Base-by-base conservation (phyloP, 53 echinoderm and acorn worm genomes). In the Luidia sarsii region DNA sequence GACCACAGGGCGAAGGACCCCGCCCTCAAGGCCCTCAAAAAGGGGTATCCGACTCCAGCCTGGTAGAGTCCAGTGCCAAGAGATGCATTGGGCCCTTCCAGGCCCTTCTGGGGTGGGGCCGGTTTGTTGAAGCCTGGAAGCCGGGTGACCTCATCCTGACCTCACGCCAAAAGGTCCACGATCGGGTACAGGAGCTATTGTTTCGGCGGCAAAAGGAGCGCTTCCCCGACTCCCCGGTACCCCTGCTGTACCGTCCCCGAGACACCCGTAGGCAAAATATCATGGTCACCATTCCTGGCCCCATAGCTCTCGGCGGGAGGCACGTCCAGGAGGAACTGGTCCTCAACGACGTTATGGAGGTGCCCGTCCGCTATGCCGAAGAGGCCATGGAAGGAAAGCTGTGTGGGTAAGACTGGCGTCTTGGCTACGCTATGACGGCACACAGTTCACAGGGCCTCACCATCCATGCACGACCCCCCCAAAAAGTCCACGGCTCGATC, bases 141-240 rank as follows among this genome's bases (percentile, higher is more conserved):
- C 68, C 68, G 22, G 68, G 68, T 28, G 68, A 67, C 68, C 68
- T 67, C 48, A 38, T 67, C 68, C 39, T 67, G 68, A 67, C 22
- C 19, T 37, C 0, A 3, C 1, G 43, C 15, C 48, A 46, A 18
- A 67, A 67, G 24, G 68, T 67, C 6, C 48, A n/a, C 48, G 1
- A 41, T 43, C 39, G 48, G n/a, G 68, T 43, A 41, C 68, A 67
- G 68, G 68, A 46, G 39, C 18, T 63, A 4, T 18, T 63, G 18
- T 63, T 35, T 27, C 64, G 28, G 30, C 15, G 64, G 15, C 64
- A 63, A 7, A 63, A 63, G 64, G 36, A 63, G 5, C 45, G 27
- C 38, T 67, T 41, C 48, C 39, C 41, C 4, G 45, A 38, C 27
- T 20, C 19, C 14, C 68, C 39, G 41, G 68, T 67, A 15, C 68